These are phyloP conservation scores for Misgurnus anguillicaudatus DNA, from an alignment of 2,113 vertebrate species.

Conservation along the genomic window DNA sequence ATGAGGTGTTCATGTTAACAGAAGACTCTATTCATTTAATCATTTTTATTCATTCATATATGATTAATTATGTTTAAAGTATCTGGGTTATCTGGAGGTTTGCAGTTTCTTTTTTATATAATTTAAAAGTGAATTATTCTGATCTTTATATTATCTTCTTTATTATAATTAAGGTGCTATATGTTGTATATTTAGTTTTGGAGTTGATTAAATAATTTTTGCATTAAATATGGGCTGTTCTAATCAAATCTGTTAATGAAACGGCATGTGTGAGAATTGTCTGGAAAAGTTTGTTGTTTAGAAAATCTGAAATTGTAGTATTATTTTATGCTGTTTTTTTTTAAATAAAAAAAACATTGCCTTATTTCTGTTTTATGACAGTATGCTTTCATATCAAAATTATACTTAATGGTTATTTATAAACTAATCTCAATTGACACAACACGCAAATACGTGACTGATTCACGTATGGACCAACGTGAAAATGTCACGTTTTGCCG, in stretches of 20 bases:
- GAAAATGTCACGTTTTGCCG: too few species aligned
- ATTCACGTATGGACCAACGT: too few species aligned
- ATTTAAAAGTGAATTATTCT: conserved; percentile 21
- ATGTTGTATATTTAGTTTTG: conserved; percentile 8
- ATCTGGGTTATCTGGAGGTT: conserved; percentile 17
- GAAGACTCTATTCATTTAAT: neutral
- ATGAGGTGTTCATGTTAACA: too few species aligned
- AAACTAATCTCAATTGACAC: neutral
- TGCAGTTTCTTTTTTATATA: conserved; percentile 34
- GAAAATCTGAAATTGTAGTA: neutral
- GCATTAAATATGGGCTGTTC: conserved; percentile 9
- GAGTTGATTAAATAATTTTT: conserved; percentile 19
- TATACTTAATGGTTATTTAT: neutral
- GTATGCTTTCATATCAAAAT: neutral
- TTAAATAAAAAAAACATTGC: conserved; percentile 5
- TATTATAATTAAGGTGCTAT: conserved; percentile 13
- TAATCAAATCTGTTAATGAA: conserved; percentile 6
- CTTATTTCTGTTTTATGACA: neutral
- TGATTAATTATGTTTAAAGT: neutral
- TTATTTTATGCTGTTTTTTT: neutral
- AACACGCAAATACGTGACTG: too few species aligned
- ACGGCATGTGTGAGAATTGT: conserved; percentile 6
- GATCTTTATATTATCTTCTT: conserved; percentile 24
- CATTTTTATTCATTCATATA: neutral
- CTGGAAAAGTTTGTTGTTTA: conserved; percentile 9